Base-by-base conservation (phyloP, 1,140 invertebrate genomes). In the Solen grandis region DNA sequence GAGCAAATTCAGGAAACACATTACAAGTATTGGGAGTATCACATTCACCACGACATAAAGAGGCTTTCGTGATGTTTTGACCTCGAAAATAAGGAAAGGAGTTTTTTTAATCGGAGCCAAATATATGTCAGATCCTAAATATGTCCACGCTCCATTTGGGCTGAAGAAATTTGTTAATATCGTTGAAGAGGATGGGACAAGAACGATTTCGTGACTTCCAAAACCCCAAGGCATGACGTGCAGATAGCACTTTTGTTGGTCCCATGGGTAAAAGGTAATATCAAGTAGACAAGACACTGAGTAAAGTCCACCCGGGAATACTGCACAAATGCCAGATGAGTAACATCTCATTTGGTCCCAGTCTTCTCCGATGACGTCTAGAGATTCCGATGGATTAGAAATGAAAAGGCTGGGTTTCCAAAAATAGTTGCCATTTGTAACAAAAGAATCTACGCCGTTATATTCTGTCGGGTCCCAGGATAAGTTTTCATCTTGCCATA, bases 1-100 rank as follows among this genome's bases (percentile, higher is more conserved):
- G 2, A 94, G 88, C 14, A 94, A 89, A 22, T 93, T 94, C 8
- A 94, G 87, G 13, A 92, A 88, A 1, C 93, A 93, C 88, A 94
- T 91, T 92, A n/a, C n/a, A n/a, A n/a, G n/a, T n/a, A n/a, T n/a
- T n/a, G n/a, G n/a, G n/a, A n/a, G n/a, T n/a, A n/a, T 94, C 4
- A 94, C 91, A 86, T 94, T 94, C 85, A 93, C 92, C 50, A 93
- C 91, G 86, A 93, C 94, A 84, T 89, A 91, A 16, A 77, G 69
- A n/a, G 84, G 78, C 55, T 88, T 89, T n/a, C 85, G 46, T 22
- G 68, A 50, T 14, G 76, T 25, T 31, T 22, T n/a, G 62, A 72
- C 3, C 38, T 16, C 35, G 4, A 60, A 22, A 13, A 57, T 14
- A 10, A 75, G 27, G 22, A 35, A 16, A 4, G 22, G 31, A 2